Evolutionary conservation across 2,888 invertebrate genomes (phyloP), one percentile per base, ranked within the genome.

Genomic region (Dioctria rufipes): DNA sequence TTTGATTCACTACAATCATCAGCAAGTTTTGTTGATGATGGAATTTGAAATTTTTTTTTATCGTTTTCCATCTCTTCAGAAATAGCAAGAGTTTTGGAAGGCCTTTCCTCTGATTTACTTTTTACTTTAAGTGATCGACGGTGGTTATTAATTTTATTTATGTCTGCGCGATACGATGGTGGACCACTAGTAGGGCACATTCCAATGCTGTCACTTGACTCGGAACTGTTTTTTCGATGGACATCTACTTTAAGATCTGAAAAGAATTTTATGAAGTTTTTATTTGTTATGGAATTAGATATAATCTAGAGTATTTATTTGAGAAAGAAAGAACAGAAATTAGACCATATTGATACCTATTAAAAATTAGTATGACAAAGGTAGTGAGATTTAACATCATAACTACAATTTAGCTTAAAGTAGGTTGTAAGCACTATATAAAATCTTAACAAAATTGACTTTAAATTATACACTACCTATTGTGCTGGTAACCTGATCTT

Each of bases 241-340:
- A 97, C 96, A 89, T 97, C 97, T 81, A 96, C 97, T 91, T 96
- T 96, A 85, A 97, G 91, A 91, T 97, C 96, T 93, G 88, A 8
- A 81, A 81, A 61, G 5, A 46, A 69, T 60, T 75, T 60, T 11
- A 65, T 25, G 49, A 4, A 39, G 5, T 13, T 37, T 43, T 60
- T 25, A 46, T 8, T 6, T 46, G 8, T 46, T 25, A 46, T 5
- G 8, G 46, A 46, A 46, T 46, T 5, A 6, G 5, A 46, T 46
- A 46, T 46, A 46, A 8, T 46, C 46, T 6, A 46, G 46, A 8
- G 46, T 46, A 46, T 5, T 46, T 46, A 46, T 46, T 25, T 25
- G 25, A 25, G 25, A 25, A 25, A 25, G 25, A 25, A 0, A 25
- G 25, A 25, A 25, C 25, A 25, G 25, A 25, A 25, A 25, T 25